Evolutionary conservation across 30 jellyfish, hydroid and myxozoan genomes (phyloP).

Genomic region (Aurelia aurita): DNA sequence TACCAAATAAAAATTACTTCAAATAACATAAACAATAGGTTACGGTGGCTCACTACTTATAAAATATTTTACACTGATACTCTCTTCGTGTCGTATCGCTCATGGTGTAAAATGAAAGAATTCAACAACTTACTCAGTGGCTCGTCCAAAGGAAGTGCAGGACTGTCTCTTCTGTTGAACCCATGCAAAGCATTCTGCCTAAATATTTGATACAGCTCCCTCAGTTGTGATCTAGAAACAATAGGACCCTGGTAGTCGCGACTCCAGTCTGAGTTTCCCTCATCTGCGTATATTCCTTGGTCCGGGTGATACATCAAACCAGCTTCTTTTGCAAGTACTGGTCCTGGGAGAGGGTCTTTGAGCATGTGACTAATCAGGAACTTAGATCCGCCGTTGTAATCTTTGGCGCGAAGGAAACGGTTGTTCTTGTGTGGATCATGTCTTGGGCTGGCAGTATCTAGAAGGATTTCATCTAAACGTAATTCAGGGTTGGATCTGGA

Average conservation of each 20-base stretch:
- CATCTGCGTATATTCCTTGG: too few relatives aligned
- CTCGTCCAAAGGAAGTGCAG: not conserved
- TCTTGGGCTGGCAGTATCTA: not conserved
- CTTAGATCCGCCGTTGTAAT: not conserved
- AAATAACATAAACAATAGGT: too few relatives aligned
- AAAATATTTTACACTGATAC: too few relatives aligned
- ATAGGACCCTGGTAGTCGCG: not conserved
- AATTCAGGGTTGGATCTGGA: not conserved
- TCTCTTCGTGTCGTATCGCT: too few relatives aligned
- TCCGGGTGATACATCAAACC: not conserved
- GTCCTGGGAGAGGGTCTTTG: not conserved
- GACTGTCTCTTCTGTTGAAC: not conserved
- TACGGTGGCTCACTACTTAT: too few relatives aligned
- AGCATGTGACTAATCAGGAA: too few relatives aligned
- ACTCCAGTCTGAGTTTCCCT: not conserved
- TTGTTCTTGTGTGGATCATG: not conserved
- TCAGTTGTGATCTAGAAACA: not conserved
- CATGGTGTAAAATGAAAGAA: too few relatives aligned
- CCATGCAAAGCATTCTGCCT: not conserved
- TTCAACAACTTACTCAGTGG: not conserved
- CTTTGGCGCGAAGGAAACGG: not conserved
- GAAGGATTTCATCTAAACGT: not conserved
- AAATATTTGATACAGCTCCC: not conserved
- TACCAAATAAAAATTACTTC: too few relatives aligned
- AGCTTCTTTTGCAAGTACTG: conserved; percentile 3